Evolutionary conservation across 2,797 vertebrate genomes (phyloP).

Genomic region (Cuniculus paca): DNA sequence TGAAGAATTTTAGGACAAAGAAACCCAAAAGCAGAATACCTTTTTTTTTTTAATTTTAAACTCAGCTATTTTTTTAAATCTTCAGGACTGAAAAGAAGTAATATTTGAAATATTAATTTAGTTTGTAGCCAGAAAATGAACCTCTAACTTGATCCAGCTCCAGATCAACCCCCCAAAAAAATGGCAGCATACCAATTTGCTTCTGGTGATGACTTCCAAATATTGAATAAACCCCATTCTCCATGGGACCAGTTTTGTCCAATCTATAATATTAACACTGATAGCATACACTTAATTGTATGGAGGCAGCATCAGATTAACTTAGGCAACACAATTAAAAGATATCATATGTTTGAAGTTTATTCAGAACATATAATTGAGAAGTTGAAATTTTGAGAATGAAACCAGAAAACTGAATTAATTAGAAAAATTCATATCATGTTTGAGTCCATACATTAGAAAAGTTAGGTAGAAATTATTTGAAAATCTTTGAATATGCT

Average conservation of each 20-base stretch:
- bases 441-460: not conserved
- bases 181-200: not conserved
- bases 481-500: not conserved
- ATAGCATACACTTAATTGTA: not conserved
- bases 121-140: not conserved
- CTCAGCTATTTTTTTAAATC: not conserved
- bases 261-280: constrained; percentile 21
- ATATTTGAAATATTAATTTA: constrained; percentile 21
- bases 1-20: not conserved
- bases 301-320: constrained; percentile 1
- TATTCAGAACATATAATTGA: constrained; percentile 19
- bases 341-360: not conserved
- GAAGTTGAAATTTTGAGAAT: constrained; percentile 47
- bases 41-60: constrained; percentile 33
- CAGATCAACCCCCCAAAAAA: not conserved
- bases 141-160: not conserved
- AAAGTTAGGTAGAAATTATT: not conserved
- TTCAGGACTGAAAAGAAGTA: not conserved
- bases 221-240: not conserved
- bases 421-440: not conserved
- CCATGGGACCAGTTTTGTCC: not conserved
- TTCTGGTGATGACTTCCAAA: not conserved
- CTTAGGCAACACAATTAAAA: not conserved
- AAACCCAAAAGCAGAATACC: not conserved
- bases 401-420: not conserved